A percentile compares a stretch with the other conserved stretches of the same genome.
phyloP scores from a whole-genome alignment of 2,797 vertebrate genomes.

The Sebastes taczanowskii region DNA sequence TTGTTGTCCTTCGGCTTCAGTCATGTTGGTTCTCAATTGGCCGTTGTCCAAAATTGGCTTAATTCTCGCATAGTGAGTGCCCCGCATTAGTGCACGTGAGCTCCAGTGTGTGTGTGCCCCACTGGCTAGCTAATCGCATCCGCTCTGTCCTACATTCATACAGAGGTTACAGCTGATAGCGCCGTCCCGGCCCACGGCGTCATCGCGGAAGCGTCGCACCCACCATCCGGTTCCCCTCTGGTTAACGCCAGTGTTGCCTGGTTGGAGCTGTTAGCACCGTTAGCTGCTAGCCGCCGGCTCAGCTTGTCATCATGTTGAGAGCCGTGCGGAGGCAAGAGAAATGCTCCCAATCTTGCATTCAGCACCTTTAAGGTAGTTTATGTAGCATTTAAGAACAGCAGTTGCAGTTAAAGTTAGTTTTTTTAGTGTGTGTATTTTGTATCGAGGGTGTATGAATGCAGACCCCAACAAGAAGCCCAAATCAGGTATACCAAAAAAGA shows the following conservation, averaged over 20 bases:
- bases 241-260: too few relatives aligned
- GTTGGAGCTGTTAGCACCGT: background rate
- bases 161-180: too few relatives aligned
- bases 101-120: too few relatives aligned
- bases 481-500: constrained; percentile 67
- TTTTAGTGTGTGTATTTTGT: background rate
- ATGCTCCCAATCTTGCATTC: background rate
- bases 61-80: rapidly evolving
- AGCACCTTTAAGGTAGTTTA: background rate
- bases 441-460: background rate
- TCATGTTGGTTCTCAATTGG: too few relatives aligned
- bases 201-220: too few relatives aligned
- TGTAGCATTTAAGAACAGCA: background rate
- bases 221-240: too few relatives aligned
- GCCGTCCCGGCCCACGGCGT: too few relatives aligned
- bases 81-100: too few relatives aligned
- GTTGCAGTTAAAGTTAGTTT: background rate
- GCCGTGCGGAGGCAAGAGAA: background rate
- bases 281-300: background rate
- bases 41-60: too few relatives aligned
- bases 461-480: constrained; percentile 30
- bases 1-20: too few relatives aligned
- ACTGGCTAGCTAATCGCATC: too few relatives aligned
- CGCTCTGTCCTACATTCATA: too few relatives aligned
- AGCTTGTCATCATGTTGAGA: background rate